These are phyloP conservation scores for Rhabdomys dilectus DNA, from an alignment of 2,113 vertebrate species.

Conservation along the genomic window DNA sequence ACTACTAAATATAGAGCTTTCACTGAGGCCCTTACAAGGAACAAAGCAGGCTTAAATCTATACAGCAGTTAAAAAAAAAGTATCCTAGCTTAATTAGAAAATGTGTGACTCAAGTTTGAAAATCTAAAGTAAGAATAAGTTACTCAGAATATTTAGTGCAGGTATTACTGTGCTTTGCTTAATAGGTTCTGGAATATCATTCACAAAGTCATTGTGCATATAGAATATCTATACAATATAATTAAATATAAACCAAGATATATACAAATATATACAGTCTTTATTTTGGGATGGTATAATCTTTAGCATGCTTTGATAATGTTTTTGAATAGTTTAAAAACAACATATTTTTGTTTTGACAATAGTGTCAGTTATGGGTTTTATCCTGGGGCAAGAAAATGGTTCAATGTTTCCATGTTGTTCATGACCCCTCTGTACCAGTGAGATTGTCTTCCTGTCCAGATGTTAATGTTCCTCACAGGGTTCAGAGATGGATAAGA, in stretches of 20 bases:
- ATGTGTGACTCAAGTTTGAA: not conserved
- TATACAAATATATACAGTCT: not conserved
- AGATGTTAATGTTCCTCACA: not conserved
- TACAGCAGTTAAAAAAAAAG: not conserved
- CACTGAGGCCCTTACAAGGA: too few relatives aligned
- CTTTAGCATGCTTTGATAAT: not conserved
- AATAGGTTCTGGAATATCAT: not conserved
- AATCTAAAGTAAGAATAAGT: not conserved
- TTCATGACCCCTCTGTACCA: not conserved
- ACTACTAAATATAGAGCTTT: not conserved
- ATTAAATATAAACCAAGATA: not conserved
- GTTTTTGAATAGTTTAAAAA: not conserved
- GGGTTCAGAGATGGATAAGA: not conserved
- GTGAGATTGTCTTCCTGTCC: not conserved
- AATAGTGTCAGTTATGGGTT: not conserved
- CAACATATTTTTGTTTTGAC: not conserved
- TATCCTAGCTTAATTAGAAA: too few relatives aligned
- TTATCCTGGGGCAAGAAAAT: not conserved
- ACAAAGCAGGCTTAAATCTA: not conserved
- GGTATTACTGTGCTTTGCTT: accelerated
- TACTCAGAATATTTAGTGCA: not conserved
- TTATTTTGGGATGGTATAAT: not conserved
- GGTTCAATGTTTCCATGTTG: not conserved
- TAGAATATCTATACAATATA: not conserved
- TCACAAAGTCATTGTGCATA: not conserved